Percentiles rank a stretch among this genome's conserved stretches.
Conservation (phyloP, 2,113 vertebrate genomes). For the Neogobius melanostomus region DNA sequence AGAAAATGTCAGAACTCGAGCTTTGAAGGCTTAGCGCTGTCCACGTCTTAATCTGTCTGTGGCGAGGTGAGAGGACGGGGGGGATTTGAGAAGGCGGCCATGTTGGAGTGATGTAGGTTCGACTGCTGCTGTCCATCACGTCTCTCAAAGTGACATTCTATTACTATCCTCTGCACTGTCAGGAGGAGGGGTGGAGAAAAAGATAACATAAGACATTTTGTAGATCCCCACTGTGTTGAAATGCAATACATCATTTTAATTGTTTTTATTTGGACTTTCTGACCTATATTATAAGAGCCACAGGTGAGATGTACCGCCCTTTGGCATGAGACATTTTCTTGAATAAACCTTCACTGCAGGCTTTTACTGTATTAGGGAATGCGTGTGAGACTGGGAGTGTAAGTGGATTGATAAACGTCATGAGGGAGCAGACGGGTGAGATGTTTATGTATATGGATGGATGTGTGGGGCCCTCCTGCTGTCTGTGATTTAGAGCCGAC, state of each 20-base stretch:
- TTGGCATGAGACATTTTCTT: too few species aligned
- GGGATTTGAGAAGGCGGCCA: slow-evolving; percentile 31
- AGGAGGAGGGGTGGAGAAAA: too few species aligned
- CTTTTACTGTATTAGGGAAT: too few species aligned
- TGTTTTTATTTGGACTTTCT: too few species aligned
- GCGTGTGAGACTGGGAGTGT: neutral
- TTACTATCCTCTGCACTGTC: neutral
- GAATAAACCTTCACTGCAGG: too few species aligned
- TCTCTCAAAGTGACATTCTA: slow-evolving; percentile 20
- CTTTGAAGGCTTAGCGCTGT: slow-evolving; percentile 57
- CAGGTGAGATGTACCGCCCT: too few species aligned
- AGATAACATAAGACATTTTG: too few species aligned
- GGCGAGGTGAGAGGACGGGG: slow-evolving; percentile 29
- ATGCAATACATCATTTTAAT: too few species aligned
- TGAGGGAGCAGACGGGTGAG: neutral
- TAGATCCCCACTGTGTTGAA: too few species aligned
- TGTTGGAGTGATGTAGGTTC: slow-evolving; percentile 38
- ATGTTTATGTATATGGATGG: slow-evolving; percentile 4
- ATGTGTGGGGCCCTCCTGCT: slow-evolving; percentile 17
- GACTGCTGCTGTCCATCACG: slow-evolving; percentile 24
- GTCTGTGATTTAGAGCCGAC: slow-evolving; percentile 47
- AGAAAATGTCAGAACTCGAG: slow-evolving; percentile 41
- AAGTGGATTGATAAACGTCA: neutral
- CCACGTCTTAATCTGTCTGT: slow-evolving; percentile 61
- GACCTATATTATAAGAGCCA: too few species aligned